Percentiles rank a stretch among this genome's conserved stretches.
These are phyloP conservation scores for Leptobrachium leishanense DNA, from an alignment of 2,113 vertebrate genomes.

Conservation along the genomic window DNA sequence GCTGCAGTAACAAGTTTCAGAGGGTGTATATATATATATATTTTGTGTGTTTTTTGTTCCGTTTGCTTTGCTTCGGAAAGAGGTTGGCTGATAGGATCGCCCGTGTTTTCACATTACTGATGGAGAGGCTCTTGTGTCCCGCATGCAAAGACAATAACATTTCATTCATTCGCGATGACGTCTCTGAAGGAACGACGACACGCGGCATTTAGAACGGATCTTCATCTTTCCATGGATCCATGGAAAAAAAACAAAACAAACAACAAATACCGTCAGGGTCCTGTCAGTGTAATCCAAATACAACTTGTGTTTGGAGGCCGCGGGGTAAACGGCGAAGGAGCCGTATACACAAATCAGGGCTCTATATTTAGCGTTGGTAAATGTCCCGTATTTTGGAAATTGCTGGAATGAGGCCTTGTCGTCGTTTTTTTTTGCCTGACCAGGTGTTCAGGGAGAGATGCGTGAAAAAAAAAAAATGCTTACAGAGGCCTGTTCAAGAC, in stretches of 20 bases:
- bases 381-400: too few species aligned
- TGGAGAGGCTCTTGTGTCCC: slow-evolving; percentile 5
- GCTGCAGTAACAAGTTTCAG: too few species aligned
- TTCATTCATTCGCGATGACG: background rate
- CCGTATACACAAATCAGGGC: too few species aligned
- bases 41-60: background rate
- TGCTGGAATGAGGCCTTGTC: too few species aligned
- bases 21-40: too few species aligned
- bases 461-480: too few species aligned
- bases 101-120: background rate
- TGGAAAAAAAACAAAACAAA: background rate
- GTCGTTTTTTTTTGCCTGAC: too few species aligned
- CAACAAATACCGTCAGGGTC: background rate
- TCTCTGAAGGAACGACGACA: background rate
- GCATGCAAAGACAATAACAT: slow-evolving; percentile 1
- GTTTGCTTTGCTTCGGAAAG: background rate
- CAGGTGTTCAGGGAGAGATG: too few species aligned
- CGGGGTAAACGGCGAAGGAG: too few species aligned
- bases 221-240: background rate
- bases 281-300: background rate
- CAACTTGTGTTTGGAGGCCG: too few species aligned
- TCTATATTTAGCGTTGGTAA: too few species aligned
- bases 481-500: too few species aligned
- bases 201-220: background rate
- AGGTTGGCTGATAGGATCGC: background rate